A percentile compares a stretch with the other conserved stretches of the same genome.
Conservation (phyloP, 2,113 vertebrate species). For the Sebastes schlegelii region DNA sequence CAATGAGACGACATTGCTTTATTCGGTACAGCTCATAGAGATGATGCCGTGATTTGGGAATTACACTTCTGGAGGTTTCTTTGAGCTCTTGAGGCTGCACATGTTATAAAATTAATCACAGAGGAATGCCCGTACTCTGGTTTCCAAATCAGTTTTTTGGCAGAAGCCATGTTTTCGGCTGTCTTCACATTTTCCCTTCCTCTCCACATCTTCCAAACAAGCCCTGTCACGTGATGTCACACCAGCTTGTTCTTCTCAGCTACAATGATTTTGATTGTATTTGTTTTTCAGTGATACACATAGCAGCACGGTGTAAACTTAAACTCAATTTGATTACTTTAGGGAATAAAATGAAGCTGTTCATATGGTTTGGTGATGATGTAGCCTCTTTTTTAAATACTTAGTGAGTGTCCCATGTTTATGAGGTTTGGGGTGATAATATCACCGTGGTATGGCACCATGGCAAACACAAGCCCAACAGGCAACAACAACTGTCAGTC, state of each 20-base stretch:
- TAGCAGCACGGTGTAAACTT: not conserved
- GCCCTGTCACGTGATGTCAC: constrained; percentile 1
- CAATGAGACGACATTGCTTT: not conserved
- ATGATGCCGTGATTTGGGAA: constrained; percentile 1
- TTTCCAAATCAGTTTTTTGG: constrained; percentile 48
- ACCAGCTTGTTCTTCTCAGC: not conserved
- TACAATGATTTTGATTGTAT: not conserved
- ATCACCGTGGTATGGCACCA: too few species aligned
- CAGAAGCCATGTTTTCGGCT: constrained; percentile 23
- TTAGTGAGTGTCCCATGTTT: not conserved
- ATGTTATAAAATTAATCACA: constrained; percentile 31
- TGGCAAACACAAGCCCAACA: too few species aligned
- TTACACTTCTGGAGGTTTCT: constrained; percentile 11
- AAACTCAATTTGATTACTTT: not conserved
- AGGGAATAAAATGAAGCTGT: not conserved
- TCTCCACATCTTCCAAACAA: constrained; percentile 4
- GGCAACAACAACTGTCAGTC: too few species aligned
- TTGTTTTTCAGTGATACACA: not conserved
- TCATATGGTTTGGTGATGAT: not conserved
- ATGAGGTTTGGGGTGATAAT: too few species aligned
- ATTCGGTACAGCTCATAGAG: constrained; percentile 3
- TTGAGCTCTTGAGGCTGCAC: constrained; percentile 27
- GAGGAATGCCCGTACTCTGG: constrained; percentile 27
- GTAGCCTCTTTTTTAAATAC: not conserved
- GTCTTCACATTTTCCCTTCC: constrained; percentile 5